Evolutionary conservation across 2,888 invertebrate genomes (phyloP).

Genomic region (Standfussiana lucernea): DNA sequence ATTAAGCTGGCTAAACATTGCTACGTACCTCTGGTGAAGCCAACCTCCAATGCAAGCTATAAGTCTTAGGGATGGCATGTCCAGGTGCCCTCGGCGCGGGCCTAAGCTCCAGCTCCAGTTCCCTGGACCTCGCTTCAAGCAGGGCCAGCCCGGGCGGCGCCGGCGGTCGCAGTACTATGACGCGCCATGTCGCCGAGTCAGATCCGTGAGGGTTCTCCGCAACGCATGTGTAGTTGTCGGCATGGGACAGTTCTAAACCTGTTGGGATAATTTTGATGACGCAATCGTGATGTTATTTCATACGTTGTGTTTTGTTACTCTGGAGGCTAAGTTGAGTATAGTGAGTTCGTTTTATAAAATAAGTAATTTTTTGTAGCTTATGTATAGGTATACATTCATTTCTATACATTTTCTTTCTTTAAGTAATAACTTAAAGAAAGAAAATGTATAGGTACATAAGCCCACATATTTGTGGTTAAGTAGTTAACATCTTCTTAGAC

Average conservation of each 20-base stretch:
- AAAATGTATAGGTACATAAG: no score
- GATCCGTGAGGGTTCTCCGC: slow-evolving; percentile 96
- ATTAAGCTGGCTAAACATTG: neutral
- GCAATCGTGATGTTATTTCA: neutral
- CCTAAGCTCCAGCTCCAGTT: slow-evolving; percentile 84
- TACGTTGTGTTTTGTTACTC: neutral
- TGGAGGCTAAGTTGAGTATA: neutral
- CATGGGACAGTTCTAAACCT: slow-evolving; percentile 93
- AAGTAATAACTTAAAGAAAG: no score
- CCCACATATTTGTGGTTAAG: no score
- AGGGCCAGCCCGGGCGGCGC: slow-evolving; percentile 92
- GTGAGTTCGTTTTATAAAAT: neutral
- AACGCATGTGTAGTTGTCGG: slow-evolving; percentile 95
- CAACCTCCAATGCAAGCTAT: slow-evolving; percentile 92
- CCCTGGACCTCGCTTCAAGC: slow-evolving; percentile 84
- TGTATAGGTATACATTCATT: no score
- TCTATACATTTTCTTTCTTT: no score
- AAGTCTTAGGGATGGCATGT: slow-evolving; percentile 90
- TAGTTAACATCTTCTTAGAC: neutral
- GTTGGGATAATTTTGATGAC: slow-evolving; percentile 28
- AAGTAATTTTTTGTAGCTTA: neutral
- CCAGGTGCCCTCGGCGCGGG: slow-evolving; percentile 83
- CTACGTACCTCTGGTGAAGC: slow-evolving; percentile 93
- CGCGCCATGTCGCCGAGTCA: slow-evolving; percentile 95
- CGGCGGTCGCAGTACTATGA: slow-evolving; percentile 94